These are phyloP conservation scores for Hoplodrina ambigua DNA, from an alignment of 2,888 invertebrate genomes.

Conservation along the genomic window DNA sequence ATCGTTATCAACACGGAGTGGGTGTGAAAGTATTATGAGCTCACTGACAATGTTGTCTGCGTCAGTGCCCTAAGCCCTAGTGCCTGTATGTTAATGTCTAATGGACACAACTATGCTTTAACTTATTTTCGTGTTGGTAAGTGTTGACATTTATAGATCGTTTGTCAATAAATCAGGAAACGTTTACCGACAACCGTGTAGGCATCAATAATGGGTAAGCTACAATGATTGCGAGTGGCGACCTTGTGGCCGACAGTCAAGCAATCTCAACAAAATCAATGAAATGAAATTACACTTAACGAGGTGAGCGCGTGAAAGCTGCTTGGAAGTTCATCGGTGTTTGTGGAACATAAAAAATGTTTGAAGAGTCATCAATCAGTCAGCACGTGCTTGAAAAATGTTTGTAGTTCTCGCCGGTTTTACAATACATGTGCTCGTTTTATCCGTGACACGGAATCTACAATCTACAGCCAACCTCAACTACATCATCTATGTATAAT, in stretches of 20 bases:
- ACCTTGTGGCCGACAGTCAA: conserved; percentile 60
- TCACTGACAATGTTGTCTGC: conserved; percentile 13
- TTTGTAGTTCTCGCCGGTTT: conserved; percentile 58
- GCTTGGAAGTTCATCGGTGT: conserved; percentile 67
- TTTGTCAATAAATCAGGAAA: conserved; percentile 46
- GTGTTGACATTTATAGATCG: conserved; percentile 25
- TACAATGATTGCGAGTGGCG: conserved; percentile 42
- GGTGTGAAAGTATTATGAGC: conserved; percentile 31
- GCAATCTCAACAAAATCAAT: conserved; percentile 65
- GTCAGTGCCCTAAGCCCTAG: neutral
- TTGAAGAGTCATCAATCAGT: conserved; percentile 69
- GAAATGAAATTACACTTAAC: conserved; percentile 65
- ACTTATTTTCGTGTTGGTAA: conserved; percentile 1
- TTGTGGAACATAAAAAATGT: conserved; percentile 56
- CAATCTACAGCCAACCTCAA: neutral
- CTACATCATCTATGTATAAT: neutral
- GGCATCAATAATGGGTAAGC: conserved; percentile 35
- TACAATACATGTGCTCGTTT: conserved; percentile 20
- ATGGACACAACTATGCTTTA: neutral
- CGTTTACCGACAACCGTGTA: conserved; percentile 23
- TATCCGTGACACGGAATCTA: conserved; percentile 31
- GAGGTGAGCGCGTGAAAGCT: conserved; percentile 56
- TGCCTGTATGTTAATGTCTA: conserved; percentile 4
- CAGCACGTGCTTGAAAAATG: conserved; percentile 62
- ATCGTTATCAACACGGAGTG: conserved; percentile 28